Base-by-base conservation (phyloP, 1,140 invertebrate genomes). In the Fopius arisanus region DNA sequence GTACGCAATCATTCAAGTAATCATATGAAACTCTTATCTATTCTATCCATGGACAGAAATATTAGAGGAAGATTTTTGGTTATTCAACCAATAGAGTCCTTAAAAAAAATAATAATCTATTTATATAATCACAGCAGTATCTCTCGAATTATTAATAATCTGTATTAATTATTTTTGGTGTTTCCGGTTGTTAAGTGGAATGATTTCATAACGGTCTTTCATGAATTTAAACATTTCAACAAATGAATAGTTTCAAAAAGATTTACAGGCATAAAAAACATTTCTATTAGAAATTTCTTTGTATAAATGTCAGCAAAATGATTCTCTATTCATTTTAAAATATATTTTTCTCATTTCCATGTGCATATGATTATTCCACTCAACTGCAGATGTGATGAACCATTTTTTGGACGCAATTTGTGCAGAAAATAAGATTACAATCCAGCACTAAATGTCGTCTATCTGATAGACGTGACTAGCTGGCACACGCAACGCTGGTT, bases 401-500 rank as follows among this genome's bases (percentile, higher is more conserved):
- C 9, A 19, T 6, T 51, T 51, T 51, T 6, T 51, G 43, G 43
- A 51, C 43, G 43, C 43, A 51, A 51, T 51, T 51, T 19, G 19
- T 51, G 9, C 19, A 51, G 14, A 51, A 43, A 51, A 19, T 51
- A 1, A 21, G 3, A 51, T 2, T 19, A 51, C 43, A 67, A 63
- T 59, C 71, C n/a, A 26, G 16, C 68, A 71, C 75, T 82, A 85
- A 78, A 87, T 78, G 51, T 86, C 77, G 29, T 87, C 79, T 37
- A 86, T 86, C 31, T 80, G 79, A 82, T 83, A 87, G 33, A 21
- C 16, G 23, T 82, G 77, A 65, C 77, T 81, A 59, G 78, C 77
- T 5, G 71, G 62, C 21, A 80, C 76, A 70, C 76, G 72, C 33
- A 66, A 5, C 2, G 82, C 80, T 33, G 84, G 83, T 59, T 86